Evolutionary conservation across 2,113 vertebrate species (phyloP), one percentile per base, ranked within the genome.

Genomic region (Perognathus longimembris): DNA sequence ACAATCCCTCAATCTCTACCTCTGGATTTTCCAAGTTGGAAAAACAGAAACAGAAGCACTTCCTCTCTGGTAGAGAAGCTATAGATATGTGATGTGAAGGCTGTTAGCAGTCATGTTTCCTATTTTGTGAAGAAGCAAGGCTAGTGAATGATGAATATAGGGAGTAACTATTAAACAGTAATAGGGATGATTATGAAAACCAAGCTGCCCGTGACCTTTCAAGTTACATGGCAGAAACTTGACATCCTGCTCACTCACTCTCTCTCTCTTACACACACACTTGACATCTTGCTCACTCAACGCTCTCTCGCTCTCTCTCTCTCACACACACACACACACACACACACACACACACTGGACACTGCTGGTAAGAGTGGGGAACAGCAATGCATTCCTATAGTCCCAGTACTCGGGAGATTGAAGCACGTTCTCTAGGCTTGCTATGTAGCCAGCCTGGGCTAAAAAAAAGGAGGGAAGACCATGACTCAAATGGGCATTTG

Each of bases 11-110:
- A n/a, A n/a, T n/a, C n/a, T n/a, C n/a, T n/a, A n/a, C n/a, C n/a
- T n/a, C 34, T 61, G 77, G 63, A 40, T 17, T 70, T 91, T 88
- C 71, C 66, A 85, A 76, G 42, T n/a, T 18, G 28, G 24, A 92
- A 94, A 54, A 17, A 86, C 89, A 67, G 24, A 77, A 86, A 87
- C 21, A 79, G n/a, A 92, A 50, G 61, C 73, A 90, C 78, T 20
- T 90, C 77, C 50, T 87, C 57, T 64, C 71, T 38, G 24, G 32
- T 32, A 80, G 30, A 14, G 10, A 86, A 80, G 74, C 73, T 5
- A 36, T 70, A 73, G 45, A 38, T 82, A 21, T 7, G 28, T 11
- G 1, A 87, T 32, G 34, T 32, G 7, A 63, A 74, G n/a, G n/a
- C 32, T 59, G 21, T 61, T 38, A 11, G 63, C 10, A 85, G 84